Evolutionary conservation across 2,797 vertebrate genomes (phyloP), one percentile per base, ranked within the genome.

Genomic region (Rhadinocentrus ornatus): DNA sequence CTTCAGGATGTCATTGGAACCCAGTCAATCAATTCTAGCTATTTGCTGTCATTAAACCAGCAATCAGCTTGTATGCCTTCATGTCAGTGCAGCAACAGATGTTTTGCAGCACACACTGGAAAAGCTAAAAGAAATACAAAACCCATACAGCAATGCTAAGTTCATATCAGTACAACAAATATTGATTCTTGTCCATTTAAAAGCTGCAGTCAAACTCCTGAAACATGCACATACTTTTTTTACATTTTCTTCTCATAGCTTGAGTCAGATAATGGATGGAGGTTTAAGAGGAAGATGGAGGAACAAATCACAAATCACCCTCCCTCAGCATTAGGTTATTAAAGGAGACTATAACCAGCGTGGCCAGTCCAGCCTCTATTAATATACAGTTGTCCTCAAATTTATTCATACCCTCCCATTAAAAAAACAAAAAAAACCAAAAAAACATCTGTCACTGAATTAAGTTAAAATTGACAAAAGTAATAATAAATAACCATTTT

Each of bases 81-180:
- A 93, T 93, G 73, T 92, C 90, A 93, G 91, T 85, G 90, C 92
- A 89, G 86, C 88, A 77, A 83, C 92, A 88, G 89, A 91, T 82
- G 86, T 77, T 81, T 62, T 61, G 69, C 78, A 61, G 80, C 71
- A 70, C 60, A 80, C 59, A 77, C 7, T 22, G 29, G 64, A 34
- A 56, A 62, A 34, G 50, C 59, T 32, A 31, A 61, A 34, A 12
- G 53, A 62, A 41, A 31, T n/a, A n/a, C n/a, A 10, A 10, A 29
- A 31, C 20, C 78, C 58, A 6, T 60, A 81, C 53, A 85, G 78
- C 75, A 87, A 87, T 78, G 75, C 41, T 68, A 56, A 78, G 83
- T 63, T 32, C 27, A 46, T 75, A 73, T 83, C 73, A 81, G 58
- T n/a, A 70, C 62, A 58, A 75, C 37, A 69, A 81, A 85, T 66